Evolutionary conservation across 2,797 vertebrate genomes (phyloP), one percentile per base, ranked within the genome.

Genomic region (Oceanodroma leucorhoa): DNA sequence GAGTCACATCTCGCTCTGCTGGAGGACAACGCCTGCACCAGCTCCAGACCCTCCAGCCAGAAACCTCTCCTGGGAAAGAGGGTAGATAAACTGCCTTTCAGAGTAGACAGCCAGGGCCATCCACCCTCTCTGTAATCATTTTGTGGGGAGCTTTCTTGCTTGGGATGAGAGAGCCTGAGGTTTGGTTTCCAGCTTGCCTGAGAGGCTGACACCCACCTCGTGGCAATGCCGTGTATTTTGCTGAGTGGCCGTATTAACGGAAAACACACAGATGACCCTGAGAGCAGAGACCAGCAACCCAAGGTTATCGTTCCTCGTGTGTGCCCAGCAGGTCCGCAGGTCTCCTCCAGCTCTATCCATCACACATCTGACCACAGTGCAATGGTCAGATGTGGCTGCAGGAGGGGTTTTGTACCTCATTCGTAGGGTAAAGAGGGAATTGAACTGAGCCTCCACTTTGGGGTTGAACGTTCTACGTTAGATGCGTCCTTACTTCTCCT

Each of bases 251-350:
- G 0, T 5, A 7, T 27, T 11, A 27, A 36, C 7, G 26, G 46
- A 32, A 48, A 87, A 46, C 50, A 36, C 30, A 3, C 8, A 10
- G 58, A 16, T 22, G 27, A 26, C 20, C 51, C 27, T n/a, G 73
- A 53, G 27, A 61, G 32, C 16, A 38, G 62, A 67, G 41, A 19
- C 11, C 60, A 32, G n/a, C 3, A 12, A 10, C 20, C 14, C 6
- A 2, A 36, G 45, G 30, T 36, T 43, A 18, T 40, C 2, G 1
- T 21, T 34, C 32, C 65, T 65, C 2, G 0, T 20, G 36, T 40
- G 46, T 7, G 10, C 26, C 11, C 64, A 30, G 32, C 36, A 32
- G n/a, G 17, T 50, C 41, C 48, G 40, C 34, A 27, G 58, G 30
- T 50, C 60, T 48, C 19, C 41, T 29, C 22, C 57, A 34, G 51